These are phyloP conservation scores for Oppia nitens DNA, from an alignment of 1,140 invertebrate species.

Conservation along the genomic window DNA sequence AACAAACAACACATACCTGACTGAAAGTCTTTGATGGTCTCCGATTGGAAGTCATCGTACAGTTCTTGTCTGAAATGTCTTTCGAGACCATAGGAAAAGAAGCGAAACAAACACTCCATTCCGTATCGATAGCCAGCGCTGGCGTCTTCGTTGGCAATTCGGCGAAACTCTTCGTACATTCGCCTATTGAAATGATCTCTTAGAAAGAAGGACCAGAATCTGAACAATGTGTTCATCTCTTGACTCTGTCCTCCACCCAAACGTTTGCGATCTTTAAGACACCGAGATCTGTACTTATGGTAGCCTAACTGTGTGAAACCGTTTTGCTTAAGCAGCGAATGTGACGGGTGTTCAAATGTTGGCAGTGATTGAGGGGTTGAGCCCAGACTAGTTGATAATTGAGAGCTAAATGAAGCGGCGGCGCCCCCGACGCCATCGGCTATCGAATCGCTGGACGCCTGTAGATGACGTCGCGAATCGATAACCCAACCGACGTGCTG, in stretches of 20 bases:
- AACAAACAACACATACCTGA: slow-evolving; percentile 39
- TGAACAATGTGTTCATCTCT: slow-evolving; percentile 92
- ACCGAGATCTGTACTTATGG: slow-evolving; percentile 79
- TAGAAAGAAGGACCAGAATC: slow-evolving; percentile 99
- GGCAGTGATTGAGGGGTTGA: slow-evolving; percentile 53
- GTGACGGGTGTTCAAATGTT: slow-evolving; percentile 86
- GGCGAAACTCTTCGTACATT: slow-evolving; percentile 94
- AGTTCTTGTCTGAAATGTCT: slow-evolving; percentile 78
- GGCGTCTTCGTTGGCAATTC: slow-evolving; percentile 79
- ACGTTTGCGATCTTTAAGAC: slow-evolving; percentile 50
- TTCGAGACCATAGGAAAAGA: slow-evolving; percentile 94
- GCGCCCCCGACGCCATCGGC: background rate
- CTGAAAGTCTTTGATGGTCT: slow-evolving; percentile 80
- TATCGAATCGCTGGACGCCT: background rate
- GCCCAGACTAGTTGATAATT: slow-evolving; percentile 26
- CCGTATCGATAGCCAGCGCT: slow-evolving; percentile 67
- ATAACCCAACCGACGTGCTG: slow-evolving; percentile 95
- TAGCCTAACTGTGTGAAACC: slow-evolving; percentile 94
- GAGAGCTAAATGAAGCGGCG: background rate
- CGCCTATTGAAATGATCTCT: slow-evolving; percentile 93
- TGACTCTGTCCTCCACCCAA: slow-evolving; percentile 60
- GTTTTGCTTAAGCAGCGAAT: slow-evolving; percentile 86
- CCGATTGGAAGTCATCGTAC: slow-evolving; percentile 87
- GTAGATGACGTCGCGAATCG: slow-evolving; percentile 63
- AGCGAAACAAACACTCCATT: slow-evolving; percentile 93